Evolutionary conservation across 2,888 invertebrate species (phyloP), one percentile per base, ranked within the genome.

Genomic region (Elmis aenea): DNA sequence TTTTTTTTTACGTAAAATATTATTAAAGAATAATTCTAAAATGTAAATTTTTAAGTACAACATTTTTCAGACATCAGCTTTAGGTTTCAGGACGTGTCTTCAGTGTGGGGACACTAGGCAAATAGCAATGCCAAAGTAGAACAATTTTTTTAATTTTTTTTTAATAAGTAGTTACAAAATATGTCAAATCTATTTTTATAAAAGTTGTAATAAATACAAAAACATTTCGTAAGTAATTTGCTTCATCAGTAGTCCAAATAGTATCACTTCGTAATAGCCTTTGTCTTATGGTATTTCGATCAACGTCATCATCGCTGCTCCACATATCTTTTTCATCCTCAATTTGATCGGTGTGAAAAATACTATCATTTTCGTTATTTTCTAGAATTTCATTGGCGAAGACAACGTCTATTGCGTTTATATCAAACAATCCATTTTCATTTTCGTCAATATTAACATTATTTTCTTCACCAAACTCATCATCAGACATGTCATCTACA

Each of bases 151-250:
- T n/a, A n/a, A n/a, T n/a, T n/a, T n/a, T n/a, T n/a, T n/a, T n/a
- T n/a, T n/a, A n/a, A n/a, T n/a, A n/a, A n/a, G n/a, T n/a, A n/a
- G n/a, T n/a, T n/a, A n/a, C n/a, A n/a, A n/a, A n/a, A n/a, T n/a
- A n/a, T n/a, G n/a, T n/a, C n/a, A n/a, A n/a, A n/a, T n/a, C n/a
- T n/a, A n/a, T n/a, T n/a, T n/a, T n/a, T n/a, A n/a, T n/a, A n/a
- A n/a, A n/a, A n/a, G n/a, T n/a, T n/a, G n/a, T n/a, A 50, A 44
- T 40, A 45, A 38, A 50, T 50, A 50, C 48, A 50, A 50, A 50
- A 50, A 46, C 48, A 42, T 45, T 45, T 24, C 44, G n/a, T n/a
- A n/a, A n/a, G n/a, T n/a, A n/a, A n/a, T n/a, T n/a, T n/a, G n/a
- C n/a, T n/a, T n/a, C n/a, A n/a, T n/a, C n/a, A n/a, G n/a, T n/a